A percentile compares a stretch with the other conserved stretches of the same genome.
Conservation (phyloP, 2,797 vertebrate species). For the Micrastur ruficollis region DNA sequence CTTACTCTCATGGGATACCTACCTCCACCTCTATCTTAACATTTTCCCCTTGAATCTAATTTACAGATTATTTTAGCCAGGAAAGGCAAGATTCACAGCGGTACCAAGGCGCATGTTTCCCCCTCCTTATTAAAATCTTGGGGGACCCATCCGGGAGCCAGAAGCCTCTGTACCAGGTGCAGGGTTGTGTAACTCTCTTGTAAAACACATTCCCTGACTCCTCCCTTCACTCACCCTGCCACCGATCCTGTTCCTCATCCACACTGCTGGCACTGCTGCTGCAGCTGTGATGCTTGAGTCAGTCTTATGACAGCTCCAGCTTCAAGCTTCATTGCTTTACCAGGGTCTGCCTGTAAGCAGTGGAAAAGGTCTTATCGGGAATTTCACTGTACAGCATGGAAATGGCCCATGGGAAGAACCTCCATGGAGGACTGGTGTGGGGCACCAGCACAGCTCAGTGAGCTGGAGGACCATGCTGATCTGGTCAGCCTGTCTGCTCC, state of each 20-base stretch:
- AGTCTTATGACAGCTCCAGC: background rate
- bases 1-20: background rate
- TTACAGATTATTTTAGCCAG: background rate
- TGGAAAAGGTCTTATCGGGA: background rate
- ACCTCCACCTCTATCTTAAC: background rate
- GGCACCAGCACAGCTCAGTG: background rate
- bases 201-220: constrained; percentile 13
- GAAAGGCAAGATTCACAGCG: background rate
- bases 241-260: background rate
- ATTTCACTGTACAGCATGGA: background rate
- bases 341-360: background rate
- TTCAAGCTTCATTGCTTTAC: rapidly evolving
- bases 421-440: background rate
- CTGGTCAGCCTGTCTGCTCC: background rate
- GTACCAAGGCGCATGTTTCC: rapidly evolving
- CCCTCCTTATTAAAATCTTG: background rate
- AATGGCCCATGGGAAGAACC: background rate
- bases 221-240: background rate
- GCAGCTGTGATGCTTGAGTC: background rate
- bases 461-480: background rate
- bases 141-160: background rate
- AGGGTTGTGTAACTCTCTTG: constrained; percentile 10
- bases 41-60: background rate
- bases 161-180: background rate
- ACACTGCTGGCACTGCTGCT: rapidly evolving